Conservation (phyloP, 2,113 vertebrate species). For the Dipodomys ordii region DNA sequence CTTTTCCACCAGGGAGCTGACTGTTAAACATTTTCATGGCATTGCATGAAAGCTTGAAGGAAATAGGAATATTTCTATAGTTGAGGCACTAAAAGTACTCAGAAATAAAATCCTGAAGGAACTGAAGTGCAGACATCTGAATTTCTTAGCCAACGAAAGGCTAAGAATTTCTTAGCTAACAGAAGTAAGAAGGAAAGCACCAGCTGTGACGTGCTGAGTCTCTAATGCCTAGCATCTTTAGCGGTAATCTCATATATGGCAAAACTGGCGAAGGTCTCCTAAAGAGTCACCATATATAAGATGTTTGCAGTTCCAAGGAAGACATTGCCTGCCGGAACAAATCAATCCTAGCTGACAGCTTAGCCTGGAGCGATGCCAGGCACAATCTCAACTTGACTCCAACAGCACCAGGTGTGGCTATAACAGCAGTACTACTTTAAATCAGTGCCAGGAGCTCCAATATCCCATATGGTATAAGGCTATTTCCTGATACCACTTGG, state of each 20-base stretch:
- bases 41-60: not conserved
- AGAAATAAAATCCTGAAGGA: not conserved
- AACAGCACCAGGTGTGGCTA: not conserved
- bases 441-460: not conserved
- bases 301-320: constrained; percentile 7
- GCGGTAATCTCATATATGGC: not conserved
- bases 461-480: not conserved
- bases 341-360: not conserved
- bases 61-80: not conserved
- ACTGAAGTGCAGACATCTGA: not conserved
- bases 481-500: constrained; percentile 21
- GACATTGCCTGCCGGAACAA: not conserved
- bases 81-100: not conserved
- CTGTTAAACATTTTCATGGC: not conserved
- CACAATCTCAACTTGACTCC: not conserved
- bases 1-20: not conserved
- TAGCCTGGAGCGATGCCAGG: not conserved
- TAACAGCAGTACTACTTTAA: not conserved
- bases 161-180: not conserved
- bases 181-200: not conserved
- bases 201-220: not conserved
- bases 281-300: not conserved
- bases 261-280: not conserved
- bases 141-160: not conserved
- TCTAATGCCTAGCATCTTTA: not conserved